Conservation (phyloP, 2,113 vertebrate species). For the Chelonoidis abingdonii region DNA sequence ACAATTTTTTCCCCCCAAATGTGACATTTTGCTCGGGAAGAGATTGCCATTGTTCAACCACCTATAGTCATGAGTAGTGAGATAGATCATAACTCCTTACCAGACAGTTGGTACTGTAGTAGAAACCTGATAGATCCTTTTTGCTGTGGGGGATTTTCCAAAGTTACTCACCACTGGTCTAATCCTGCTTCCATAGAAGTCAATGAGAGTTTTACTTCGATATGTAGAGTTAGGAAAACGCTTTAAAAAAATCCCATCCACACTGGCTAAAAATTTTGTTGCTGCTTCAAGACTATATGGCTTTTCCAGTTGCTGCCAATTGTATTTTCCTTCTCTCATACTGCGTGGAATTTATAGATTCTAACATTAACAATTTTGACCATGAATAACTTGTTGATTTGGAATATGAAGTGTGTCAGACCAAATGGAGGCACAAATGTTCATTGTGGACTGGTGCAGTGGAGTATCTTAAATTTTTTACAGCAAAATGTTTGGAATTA, state of each 20-base stretch:
- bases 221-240: neutral
- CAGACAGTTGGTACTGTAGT: too few species aligned
- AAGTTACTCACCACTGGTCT: rapidly evolving
- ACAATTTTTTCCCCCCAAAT: neutral
- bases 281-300: neutral
- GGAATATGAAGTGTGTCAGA: neutral
- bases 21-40: neutral
- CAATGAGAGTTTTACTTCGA: neutral
- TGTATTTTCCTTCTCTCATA: neutral
- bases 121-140: neutral
- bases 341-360: neutral
- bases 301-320: neutral
- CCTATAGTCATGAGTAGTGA: neutral
- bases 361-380: neutral
- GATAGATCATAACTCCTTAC: neutral
- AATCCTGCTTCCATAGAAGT: neutral
- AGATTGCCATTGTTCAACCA: neutral
- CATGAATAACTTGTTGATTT: neutral
- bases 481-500: neutral
- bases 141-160: neutral
- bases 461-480: neutral
- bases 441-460: neutral
- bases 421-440: rapidly evolving
- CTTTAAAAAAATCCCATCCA: neutral
- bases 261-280: neutral